Evolutionary conservation across 2,797 vertebrate genomes (phyloP), one percentile per base, ranked within the genome.

Genomic region (Microhierax caerulescens): DNA sequence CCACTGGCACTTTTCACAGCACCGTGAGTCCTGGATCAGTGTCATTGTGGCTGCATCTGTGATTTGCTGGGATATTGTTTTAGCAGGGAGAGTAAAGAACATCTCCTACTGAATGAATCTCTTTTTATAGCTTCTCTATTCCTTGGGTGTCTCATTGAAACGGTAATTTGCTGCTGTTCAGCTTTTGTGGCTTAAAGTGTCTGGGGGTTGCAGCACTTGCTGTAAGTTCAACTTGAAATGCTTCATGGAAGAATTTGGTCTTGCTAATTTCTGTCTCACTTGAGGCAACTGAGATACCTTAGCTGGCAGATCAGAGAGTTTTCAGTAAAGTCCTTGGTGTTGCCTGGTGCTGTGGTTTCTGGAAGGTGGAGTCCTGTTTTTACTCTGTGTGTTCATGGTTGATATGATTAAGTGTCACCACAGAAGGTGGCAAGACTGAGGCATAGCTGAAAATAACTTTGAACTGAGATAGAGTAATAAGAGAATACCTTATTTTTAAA

Each of bases 321-420:
- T 90, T 9, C 57, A 50, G 53, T 10, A 27, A 8, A 7, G 22
- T 4, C 32, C 0, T 0, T 28, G 54, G 34, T 39, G 47, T 56
- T 85, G 65, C 39, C 45, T 0, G 2, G 48, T 67, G 54, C 63
- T 75, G 36, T 15, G 11, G 4, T 9, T 59, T 54, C 9, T 64
- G 78, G 81, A 45, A 81, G 24, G 65, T 27, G 67, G 48, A 41
- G 36, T 39, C 34, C 32, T 48, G 27, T 11, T 77, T 51, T 36
- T 34, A 2, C 48, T 50, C 2, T 0, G 1, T n/a, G 28, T 43
- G 48, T 15, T 7, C 0, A 0, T 30, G 50, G 36, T 28, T 24
- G 21, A 0, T 12, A 41, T 22, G 88, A 45, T 73, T 73, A 47
- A 43, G 47, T 7, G 12, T 65, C 51, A 25, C 37, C 4, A 3